These are phyloP conservation scores for Oostethus manadensis DNA, from an alignment of 2,113 vertebrate genomes.

Conservation along the genomic window DNA sequence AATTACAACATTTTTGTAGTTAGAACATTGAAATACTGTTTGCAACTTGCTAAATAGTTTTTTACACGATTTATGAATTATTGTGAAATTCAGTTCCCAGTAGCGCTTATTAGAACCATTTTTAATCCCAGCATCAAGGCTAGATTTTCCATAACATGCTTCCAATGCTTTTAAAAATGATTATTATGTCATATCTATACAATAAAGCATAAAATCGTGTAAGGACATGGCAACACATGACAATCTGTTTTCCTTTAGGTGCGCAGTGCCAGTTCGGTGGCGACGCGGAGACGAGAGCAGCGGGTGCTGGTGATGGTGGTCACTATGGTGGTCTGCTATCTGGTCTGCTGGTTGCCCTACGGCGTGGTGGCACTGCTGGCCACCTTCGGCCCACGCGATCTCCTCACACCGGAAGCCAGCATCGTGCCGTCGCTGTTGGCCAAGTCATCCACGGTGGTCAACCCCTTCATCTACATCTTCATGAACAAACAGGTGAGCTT, in stretches of 20 bases:
- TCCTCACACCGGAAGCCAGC: constrained; percentile 64
- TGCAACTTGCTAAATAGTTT: too few species aligned
- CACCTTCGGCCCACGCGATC: constrained; percentile 66
- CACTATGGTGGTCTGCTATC: constrained; percentile 73
- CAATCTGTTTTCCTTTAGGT: constrained; percentile 30
- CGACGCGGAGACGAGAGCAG: constrained; percentile 60
- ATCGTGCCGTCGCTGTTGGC: constrained; percentile 73
- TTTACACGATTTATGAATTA: too few species aligned
- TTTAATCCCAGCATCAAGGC: too few species aligned
- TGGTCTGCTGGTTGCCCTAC: constrained; percentile 78
- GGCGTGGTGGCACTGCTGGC: constrained; percentile 67
- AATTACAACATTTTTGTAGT: too few species aligned
- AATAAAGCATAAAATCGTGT: too few species aligned
- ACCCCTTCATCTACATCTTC: constrained; percentile 75
- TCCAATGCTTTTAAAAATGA: too few species aligned
- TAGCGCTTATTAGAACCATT: too few species aligned
- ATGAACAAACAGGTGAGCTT: constrained; percentile 78
- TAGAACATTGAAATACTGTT: too few species aligned
- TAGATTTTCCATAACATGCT: too few species aligned
- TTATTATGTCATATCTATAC: too few species aligned
- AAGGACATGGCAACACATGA: too few species aligned
- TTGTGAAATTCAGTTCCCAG: too few species aligned
- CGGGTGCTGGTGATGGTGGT: constrained; percentile 70
- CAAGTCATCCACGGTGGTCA: constrained; percentile 75
- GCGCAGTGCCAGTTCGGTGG: constrained; percentile 35